Evolutionary conservation across 2,888 invertebrate genomes (phyloP), one percentile per base, ranked within the genome.

Genomic region (Xestia sexstrigata): DNA sequence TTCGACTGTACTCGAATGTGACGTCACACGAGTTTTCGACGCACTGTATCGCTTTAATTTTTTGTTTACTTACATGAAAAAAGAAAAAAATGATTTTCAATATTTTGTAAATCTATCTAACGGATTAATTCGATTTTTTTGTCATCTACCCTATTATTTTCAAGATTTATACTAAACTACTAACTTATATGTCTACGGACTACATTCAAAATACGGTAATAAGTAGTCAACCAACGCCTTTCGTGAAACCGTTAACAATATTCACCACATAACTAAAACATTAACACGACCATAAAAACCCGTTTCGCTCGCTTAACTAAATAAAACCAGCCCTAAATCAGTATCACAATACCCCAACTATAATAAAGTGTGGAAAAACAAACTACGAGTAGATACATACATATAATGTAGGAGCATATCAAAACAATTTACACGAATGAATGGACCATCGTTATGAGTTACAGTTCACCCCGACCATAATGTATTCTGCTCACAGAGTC

Each of bases 351-450:
- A 69, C 47, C 55, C 74, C 45, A 58, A 75, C 78, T 71, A 81
- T 75, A 74, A 79, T 86, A 83, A 83, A 85, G 52, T 70, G 75
- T 66, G 55, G 73, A 78, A 79, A 76, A 66, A 81, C 78, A 69
- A 75, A 81, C 68, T 78, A n/a, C n/a, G n/a, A n/a, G n/a, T n/a
- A 76, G 76, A 82, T 74, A 65, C 65, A 65, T 76, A 74, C 58
- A 82, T 74, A 75, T 71, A 73, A 78, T 74, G 62, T 69, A 45
- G 39, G 35, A 71, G 58, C 76, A 73, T 87, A 86, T 83, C 81
- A 88, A 78, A 86, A 83, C 77, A 83, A 83, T 85, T 83, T 81
- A 86, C 84, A 76, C 85, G 75, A 76, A 77, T 55, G 76, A 84
- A 87, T 87, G 74, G 80, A 70, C 78, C 60, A 87, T 79, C 60